A percentile compares a stretch with the other conserved stretches of the same genome.
phyloP scores from a whole-genome alignment of 2,113 vertebrate species.

The Pelmatolapia mariae region DNA sequence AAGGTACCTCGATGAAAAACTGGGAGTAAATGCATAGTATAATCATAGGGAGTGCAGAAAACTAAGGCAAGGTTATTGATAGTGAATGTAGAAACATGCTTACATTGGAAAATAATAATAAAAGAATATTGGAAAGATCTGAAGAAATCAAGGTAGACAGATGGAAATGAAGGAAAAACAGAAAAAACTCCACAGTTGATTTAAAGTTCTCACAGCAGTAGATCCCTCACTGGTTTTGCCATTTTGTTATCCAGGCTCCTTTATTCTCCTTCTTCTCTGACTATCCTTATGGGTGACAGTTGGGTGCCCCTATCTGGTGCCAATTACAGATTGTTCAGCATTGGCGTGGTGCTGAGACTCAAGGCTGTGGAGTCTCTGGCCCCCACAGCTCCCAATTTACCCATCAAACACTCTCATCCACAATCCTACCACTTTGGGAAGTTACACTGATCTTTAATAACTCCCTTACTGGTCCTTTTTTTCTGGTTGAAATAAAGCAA shows the following conservation, averaged over 20 bases:
- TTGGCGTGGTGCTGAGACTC: slow-evolving; percentile 41
- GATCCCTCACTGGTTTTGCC: slow-evolving; percentile 15
- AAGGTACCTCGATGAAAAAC: background rate
- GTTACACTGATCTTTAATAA: slow-evolving; percentile 24
- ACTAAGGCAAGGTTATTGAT: background rate
- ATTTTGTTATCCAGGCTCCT: slow-evolving; percentile 28
- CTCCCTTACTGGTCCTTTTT: slow-evolving; percentile 6
- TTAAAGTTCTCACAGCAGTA: background rate
- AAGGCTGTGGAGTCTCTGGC: slow-evolving; percentile 40
- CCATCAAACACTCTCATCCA: slow-evolving; percentile 46
- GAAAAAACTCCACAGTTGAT: background rate
- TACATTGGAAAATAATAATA: background rate
- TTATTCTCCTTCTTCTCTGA: slow-evolving; percentile 30
- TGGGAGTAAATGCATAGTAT: background rate
- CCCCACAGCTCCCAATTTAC: slow-evolving; percentile 55
- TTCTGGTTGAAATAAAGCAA: background rate
- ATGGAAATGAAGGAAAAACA: background rate
- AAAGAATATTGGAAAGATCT: background rate
- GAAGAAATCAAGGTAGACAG: background rate
- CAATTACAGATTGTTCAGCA: slow-evolving; percentile 61
- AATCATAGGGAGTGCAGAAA: background rate
- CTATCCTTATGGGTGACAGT: slow-evolving; percentile 45
- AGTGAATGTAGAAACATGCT: background rate
- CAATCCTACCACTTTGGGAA: slow-evolving; percentile 29
- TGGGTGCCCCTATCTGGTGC: slow-evolving; percentile 52